phyloP scores from a whole-genome alignment of 2,888 invertebrate species.

The Pterobdella sp. region DNA sequence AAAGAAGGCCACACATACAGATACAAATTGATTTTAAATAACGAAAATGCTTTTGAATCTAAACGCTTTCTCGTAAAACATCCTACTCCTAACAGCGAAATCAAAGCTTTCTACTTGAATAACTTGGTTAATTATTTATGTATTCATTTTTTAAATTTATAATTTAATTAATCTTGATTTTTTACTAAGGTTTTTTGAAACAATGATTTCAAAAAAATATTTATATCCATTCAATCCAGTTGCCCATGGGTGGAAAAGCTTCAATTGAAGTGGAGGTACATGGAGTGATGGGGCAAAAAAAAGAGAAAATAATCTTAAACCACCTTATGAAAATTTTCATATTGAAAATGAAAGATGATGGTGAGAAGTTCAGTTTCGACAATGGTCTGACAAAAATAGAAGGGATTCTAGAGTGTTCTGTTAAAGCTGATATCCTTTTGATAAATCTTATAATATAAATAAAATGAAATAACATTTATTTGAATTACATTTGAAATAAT shows the following conservation, averaged over 20 bases:
- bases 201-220: neutral
- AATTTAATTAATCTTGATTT: neutral
- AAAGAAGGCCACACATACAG: conserved; percentile 49
- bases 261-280: neutral
- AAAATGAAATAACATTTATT: too few species aligned
- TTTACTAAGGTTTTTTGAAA: neutral
- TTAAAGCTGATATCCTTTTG: too few species aligned
- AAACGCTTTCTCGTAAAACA: conserved; percentile 50
- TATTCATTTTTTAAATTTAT: neutral
- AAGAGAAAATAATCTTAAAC: too few species aligned
- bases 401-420: too few species aligned
- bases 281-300: too few species aligned
- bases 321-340: too few species aligned
- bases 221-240: neutral
- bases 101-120: conserved; percentile 47
- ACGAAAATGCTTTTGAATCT: conserved; percentile 48
- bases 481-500: too few species aligned
- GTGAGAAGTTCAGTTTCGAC: too few species aligned
- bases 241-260: neutral
- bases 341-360: too few species aligned
- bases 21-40: conserved; percentile 45
- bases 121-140: conserved; percentile 43
- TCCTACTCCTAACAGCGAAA: conserved; percentile 50
- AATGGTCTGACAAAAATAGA: too few species aligned
- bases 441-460: too few species aligned